Percentiles rank a stretch among this genome's conserved stretches.
phyloP scores from a whole-genome alignment of 2,888 invertebrate species.

The Capitulum mitella region DNA sequence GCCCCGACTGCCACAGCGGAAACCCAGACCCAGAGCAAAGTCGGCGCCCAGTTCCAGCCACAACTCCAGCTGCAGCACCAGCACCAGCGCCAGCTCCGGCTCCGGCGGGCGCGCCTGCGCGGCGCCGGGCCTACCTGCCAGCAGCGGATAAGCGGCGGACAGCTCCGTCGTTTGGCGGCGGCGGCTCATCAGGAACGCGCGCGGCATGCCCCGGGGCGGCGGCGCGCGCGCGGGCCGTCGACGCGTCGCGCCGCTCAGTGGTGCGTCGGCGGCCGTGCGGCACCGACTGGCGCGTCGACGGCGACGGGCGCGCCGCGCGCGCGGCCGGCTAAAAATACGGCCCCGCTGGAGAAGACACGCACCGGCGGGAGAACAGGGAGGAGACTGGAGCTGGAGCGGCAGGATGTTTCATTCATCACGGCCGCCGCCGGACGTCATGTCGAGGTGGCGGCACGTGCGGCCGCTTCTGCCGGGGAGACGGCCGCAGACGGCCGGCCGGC shows the following conservation, averaged over 20 bases:
- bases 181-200: no score
- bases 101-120: no score
- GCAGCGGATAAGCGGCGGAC: neutral
- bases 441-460: constrained; percentile 6
- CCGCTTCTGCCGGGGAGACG: neutral
- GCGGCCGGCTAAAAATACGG: neutral
- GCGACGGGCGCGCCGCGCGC: no score
- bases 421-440: neutral
- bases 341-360: neutral
- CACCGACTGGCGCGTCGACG: neutral
- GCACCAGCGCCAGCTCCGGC: no score
- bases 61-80: no score
- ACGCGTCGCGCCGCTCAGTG: neutral
- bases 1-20: no score
- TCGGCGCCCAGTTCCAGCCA: no score
- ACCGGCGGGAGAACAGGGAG: neutral
- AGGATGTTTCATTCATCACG: constrained; percentile 13
- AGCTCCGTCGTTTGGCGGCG: neutral
- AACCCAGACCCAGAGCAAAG: no score
- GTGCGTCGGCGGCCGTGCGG: neutral
- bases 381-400: neutral
- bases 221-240: neutral
- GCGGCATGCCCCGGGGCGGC: no score
- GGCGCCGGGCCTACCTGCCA: neutral
- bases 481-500: neutral